Evolutionary conservation across 2,797 vertebrate genomes (phyloP).

Genomic region (Hippoglossus hippoglossus): DNA sequence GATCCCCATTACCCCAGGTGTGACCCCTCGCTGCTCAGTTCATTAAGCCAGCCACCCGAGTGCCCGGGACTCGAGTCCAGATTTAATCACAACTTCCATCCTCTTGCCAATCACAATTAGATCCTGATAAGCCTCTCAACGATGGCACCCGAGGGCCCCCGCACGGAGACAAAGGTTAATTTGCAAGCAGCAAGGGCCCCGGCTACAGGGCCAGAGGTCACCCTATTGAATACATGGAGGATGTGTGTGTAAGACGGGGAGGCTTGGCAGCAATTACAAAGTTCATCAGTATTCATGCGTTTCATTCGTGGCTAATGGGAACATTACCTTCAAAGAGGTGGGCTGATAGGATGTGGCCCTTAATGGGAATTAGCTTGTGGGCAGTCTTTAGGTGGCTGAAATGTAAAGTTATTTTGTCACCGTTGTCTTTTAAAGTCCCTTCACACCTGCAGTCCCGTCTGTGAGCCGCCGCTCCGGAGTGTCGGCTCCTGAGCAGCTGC

Average conservation of each 20-base stretch:
- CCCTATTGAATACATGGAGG: slow-evolving; percentile 75
- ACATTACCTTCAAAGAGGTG: slow-evolving; percentile 70
- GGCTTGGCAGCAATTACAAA: slow-evolving; percentile 71
- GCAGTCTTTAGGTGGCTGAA: slow-evolving; percentile 52
- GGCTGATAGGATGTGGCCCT: slow-evolving; percentile 64
- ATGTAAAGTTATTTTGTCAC: slow-evolving; percentile 49
- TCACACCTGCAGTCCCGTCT: slow-evolving; percentile 28
- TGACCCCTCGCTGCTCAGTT: slow-evolving; percentile 80
- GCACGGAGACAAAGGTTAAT: slow-evolving; percentile 80
- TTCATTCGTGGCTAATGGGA: slow-evolving; percentile 69
- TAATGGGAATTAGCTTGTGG: slow-evolving; percentile 66
- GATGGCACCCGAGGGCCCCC: slow-evolving; percentile 66
- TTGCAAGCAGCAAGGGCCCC: slow-evolving; percentile 72
- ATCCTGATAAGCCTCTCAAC: slow-evolving; percentile 71
- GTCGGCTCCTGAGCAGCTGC: neutral
- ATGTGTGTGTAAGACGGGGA: slow-evolving; percentile 48
- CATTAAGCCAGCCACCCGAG: slow-evolving; percentile 80
- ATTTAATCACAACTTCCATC: slow-evolving; percentile 82
- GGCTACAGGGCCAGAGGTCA: slow-evolving; percentile 66
- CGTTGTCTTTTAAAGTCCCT: slow-evolving; percentile 41
- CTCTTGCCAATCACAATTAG: slow-evolving; percentile 84
- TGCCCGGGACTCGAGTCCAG: slow-evolving; percentile 74
- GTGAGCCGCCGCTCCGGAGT: neutral
- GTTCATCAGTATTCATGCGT: slow-evolving; percentile 80
- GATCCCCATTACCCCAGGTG: slow-evolving; percentile 79